A percentile compares a stretch with the other conserved stretches of the same genome.
phyloP scores from a whole-genome alignment of 2,797 vertebrate species.

The Alca torda region DNA sequence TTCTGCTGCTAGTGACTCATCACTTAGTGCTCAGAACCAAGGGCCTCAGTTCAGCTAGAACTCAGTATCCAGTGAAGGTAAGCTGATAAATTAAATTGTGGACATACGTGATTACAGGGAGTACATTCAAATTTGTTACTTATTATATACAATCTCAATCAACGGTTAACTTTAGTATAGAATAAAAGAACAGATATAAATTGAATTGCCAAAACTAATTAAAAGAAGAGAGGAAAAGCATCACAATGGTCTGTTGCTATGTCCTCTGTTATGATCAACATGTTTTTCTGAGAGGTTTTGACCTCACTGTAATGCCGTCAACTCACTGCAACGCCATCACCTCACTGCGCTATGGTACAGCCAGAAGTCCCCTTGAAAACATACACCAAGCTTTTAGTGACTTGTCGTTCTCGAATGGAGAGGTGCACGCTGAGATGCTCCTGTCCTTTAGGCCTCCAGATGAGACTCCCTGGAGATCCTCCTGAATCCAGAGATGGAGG shows the following conservation, averaged over 20 bases:
- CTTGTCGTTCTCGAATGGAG: not conserved
- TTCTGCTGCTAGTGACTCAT: not conserved
- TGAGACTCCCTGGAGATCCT: not conserved
- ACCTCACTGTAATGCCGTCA: too few relatives aligned
- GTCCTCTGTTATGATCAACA: not conserved
- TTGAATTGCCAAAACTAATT: not conserved
- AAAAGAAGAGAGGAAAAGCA: not conserved
- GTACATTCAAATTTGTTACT: not conserved
- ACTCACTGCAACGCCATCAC: not conserved
- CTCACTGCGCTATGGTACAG: not conserved
- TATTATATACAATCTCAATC: not conserved
- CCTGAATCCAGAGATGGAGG: not conserved
- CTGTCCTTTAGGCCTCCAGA: not conserved
- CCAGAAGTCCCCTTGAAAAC: not conserved
- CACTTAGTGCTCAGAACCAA: not conserved
- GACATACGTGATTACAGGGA: not conserved
- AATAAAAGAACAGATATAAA: not conserved
- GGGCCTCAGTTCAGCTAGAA: not conserved
- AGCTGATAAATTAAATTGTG: not conserved
- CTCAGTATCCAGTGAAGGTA: not conserved
- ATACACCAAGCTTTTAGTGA: not conserved
- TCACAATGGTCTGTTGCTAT: not conserved
- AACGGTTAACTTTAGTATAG: not conserved
- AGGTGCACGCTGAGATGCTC: not conserved
- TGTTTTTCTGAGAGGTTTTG: not conserved